phyloP scores from a whole-genome alignment of 2,888 invertebrate genomes.

The Morpho helenor region DNA sequence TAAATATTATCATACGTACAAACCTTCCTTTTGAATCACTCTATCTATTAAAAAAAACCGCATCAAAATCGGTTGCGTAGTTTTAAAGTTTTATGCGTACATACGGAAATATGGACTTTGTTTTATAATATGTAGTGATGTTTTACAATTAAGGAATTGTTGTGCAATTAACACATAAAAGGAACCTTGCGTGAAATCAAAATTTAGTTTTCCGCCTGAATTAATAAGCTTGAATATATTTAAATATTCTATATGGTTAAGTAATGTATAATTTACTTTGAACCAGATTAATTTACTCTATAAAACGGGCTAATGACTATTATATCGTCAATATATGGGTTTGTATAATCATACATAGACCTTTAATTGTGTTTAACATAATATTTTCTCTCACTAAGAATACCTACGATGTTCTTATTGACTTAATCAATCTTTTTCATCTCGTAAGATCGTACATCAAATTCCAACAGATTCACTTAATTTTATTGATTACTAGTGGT shows the following conservation, averaged over 20 bases:
- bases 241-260: not conserved
- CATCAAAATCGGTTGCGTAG: no score
- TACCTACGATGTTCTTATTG: not conserved
- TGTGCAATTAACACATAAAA: slow-evolving; percentile 11
- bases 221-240: slow-evolving; percentile 16
- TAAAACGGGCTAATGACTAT: slow-evolving; percentile 1
- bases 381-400: no score
- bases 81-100: no score
- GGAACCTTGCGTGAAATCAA: slow-evolving; percentile 20
- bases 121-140: no score
- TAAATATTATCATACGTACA: no score
- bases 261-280: not conserved
- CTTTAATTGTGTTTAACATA: not conserved
- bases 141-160: slow-evolving; percentile 19
- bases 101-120: no score
- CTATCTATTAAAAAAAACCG: no score
- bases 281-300: not conserved
- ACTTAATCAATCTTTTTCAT: slow-evolving; percentile 7
- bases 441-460: not conserved
- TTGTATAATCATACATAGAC: not conserved
- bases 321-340: slow-evolving; percentile 4
- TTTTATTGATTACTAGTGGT: no score
- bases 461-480: not conserved
- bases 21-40: no score
- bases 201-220: slow-evolving; percentile 16